Base-by-base conservation (phyloP, 2,888 invertebrate genomes). In the Tineola bisselliella region DNA sequence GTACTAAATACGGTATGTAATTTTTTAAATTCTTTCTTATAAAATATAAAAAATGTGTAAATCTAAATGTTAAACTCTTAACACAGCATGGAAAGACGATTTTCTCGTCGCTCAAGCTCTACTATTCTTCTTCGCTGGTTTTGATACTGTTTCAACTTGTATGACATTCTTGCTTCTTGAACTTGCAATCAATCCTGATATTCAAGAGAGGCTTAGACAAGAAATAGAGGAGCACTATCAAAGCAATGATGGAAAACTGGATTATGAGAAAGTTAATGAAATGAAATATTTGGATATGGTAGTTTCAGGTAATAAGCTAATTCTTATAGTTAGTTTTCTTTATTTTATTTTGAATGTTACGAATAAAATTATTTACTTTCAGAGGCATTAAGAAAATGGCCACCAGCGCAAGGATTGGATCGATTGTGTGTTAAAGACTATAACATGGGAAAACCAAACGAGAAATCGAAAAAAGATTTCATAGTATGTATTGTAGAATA, bases 71-170 rank as follows among this genome's bases (percentile, higher is more conserved):
- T 25, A 25, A 4, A 25, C 6, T 25, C 25, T 25, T 56, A n/a
- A n/a, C n/a, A 25, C 56, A 70, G 70, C 60, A 12, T 75, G 75
- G 74, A 62, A 67, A 0, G 73, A 78, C 12, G 64, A 66, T 3
- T 77, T 78, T 52, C 61, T 79, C 1, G 62, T 70, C 1, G 77
- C 77, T 0, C 79, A 79, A 67, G 76, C 75, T 0, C 61, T 76
- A 0, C 17, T 80, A 0, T 79, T 79, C 65, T 75, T 78, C 62
- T 30, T 76, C 10, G 79, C 75, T 56, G 78, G 77, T 3, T 79
- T 76, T 33, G 76, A 80, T 13, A 72, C 77, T 0, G 66, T 74
- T 0, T 74, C 81, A 0, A 66, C 75, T 1, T 62, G 69, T 0
- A 71, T 79, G 70, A 64, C 70, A 0, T 77, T 78, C 62, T 62